Evolutionary conservation across 2,797 vertebrate species (phyloP).

Genomic region (Poecilia velifera): DNA sequence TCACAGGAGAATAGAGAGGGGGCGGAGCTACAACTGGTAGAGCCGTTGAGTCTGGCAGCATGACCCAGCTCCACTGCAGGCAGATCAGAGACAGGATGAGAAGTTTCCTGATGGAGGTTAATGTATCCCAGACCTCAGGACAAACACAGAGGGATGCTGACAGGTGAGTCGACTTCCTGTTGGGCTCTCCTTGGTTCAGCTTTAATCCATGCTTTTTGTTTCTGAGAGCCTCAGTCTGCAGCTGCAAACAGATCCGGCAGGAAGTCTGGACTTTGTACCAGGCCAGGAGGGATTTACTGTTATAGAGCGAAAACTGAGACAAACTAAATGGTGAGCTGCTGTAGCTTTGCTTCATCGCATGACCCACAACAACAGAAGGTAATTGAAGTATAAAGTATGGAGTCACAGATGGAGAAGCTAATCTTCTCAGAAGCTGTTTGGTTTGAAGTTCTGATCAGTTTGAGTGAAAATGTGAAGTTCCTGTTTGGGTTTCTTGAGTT

Average conservation of each 20-base stretch:
- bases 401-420: neutral
- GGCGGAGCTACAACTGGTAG: constrained; percentile 2
- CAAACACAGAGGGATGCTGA: constrained; percentile 1
- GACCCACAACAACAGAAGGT: neutral
- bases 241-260: neutral
- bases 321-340: neutral
- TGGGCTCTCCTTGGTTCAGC: neutral
- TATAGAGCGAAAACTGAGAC: neutral
- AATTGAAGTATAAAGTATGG: neutral
- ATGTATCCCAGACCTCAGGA: constrained; percentile 3
- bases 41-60: neutral
- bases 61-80: neutral
- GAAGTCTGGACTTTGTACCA: neutral
- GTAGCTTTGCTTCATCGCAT: neutral
- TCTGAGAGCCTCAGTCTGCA: neutral
- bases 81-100: neutral
- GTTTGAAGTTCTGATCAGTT: neutral
- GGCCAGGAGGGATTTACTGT: neutral
- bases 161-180: constrained; percentile 12
- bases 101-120: constrained; percentile 1
- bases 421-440: neutral
- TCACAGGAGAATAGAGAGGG: neutral
- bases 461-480: neutral
- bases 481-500: neutral
- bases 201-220: neutral